A percentile compares a stretch with the other conserved stretches of the same genome.
Evolutionary conservation across 2,113 vertebrate genomes (phyloP).

Genomic region (Plecturocebus donacophilus): DNA sequence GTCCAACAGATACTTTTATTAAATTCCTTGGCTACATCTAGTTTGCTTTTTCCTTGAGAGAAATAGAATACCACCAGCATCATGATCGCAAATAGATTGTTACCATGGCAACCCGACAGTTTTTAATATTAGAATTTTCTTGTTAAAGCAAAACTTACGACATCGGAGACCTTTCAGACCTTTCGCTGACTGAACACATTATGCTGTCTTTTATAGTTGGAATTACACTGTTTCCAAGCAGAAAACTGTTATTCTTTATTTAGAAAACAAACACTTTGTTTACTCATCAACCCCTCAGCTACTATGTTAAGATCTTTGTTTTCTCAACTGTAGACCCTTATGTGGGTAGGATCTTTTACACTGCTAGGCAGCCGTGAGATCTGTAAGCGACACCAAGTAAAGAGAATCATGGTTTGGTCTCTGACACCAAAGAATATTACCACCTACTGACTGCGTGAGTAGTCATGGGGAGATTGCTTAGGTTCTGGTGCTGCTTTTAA

Average conservation of each 20-base stretch:
- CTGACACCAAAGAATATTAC: not conserved
- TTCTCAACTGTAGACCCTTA: not conserved
- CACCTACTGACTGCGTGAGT: not conserved
- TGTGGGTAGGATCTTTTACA: not conserved
- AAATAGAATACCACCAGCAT: slow-evolving; percentile 63
- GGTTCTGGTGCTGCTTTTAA: not conserved
- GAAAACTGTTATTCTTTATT: not conserved
- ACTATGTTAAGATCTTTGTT: not conserved
- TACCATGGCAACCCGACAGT: slow-evolving; percentile 59
- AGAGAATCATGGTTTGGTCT: not conserved
- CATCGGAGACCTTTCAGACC: slow-evolving; percentile 57
- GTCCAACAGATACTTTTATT: slow-evolving; percentile 78
- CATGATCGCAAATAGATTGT: slow-evolving; percentile 75
- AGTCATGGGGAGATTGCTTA: not conserved
- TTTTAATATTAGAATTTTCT: slow-evolving; percentile 78
- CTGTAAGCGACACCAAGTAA: not conserved
- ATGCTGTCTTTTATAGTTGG: not conserved
- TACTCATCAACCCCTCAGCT: not conserved
- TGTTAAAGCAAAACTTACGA: slow-evolving; percentile 71
- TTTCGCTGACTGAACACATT: slow-evolving; percentile 51
- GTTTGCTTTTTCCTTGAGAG: slow-evolving; percentile 74
- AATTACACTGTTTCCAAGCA: not conserved
- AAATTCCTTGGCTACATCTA: slow-evolving; percentile 72
- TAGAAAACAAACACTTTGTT: not conserved
- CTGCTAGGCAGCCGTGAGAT: not conserved